These are phyloP conservation scores for Strix aluco DNA, from an alignment of 2,113 vertebrate genomes.

Conservation along the genomic window DNA sequence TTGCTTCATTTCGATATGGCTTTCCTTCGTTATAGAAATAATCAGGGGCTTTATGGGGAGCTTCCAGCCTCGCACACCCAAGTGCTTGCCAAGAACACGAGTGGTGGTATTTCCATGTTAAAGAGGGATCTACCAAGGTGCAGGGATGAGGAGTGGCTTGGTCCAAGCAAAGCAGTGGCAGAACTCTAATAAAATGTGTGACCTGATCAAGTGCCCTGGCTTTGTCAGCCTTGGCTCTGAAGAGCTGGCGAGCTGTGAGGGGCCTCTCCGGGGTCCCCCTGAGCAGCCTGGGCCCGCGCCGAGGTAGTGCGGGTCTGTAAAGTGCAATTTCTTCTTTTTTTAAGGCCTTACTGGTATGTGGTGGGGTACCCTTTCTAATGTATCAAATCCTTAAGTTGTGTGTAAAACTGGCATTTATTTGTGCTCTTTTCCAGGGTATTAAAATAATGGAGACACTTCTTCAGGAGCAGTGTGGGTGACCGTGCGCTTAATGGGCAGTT, in stretches of 20 bases:
- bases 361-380: neutral
- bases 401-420: neutral
- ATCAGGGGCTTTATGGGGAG: neutral
- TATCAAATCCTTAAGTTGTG: neutral
- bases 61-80: neutral
- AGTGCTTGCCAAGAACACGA: neutral
- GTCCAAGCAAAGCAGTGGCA: neutral
- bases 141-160: neutral
- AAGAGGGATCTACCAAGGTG: neutral
- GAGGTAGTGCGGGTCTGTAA: neutral
- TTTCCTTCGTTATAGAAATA: neutral
- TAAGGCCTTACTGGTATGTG: neutral
- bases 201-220: neutral
- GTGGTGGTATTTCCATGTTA: neutral
- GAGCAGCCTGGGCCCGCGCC: neutral
- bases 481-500: neutral
- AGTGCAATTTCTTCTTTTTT: neutral
- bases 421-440: slow-evolving; percentile 66
- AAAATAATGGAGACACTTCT: slow-evolving; percentile 75
- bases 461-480: slow-evolving; percentile 71
- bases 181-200: neutral
- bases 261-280: neutral
- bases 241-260: neutral
- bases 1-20: neutral
- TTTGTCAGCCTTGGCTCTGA: neutral